phyloP scores from a whole-genome alignment of 2,797 vertebrate genomes.

The Crenuchus spilurus region DNA sequence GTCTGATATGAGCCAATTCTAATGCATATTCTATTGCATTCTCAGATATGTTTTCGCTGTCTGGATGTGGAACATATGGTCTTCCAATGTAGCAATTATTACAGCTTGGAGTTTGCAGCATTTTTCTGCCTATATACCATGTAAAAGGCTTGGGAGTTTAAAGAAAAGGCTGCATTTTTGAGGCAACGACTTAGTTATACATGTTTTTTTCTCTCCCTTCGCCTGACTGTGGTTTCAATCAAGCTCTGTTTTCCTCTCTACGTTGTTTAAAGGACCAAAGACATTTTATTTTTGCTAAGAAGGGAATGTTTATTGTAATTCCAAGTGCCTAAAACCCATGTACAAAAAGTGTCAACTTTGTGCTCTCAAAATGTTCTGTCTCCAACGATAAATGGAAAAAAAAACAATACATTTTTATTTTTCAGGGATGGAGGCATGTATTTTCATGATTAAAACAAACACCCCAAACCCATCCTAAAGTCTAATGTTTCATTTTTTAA shows the following conservation, averaged over 20 bases:
- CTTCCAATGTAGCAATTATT: slow-evolving; percentile 73
- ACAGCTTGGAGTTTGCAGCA: slow-evolving; percentile 26
- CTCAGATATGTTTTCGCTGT: slow-evolving; percentile 61
- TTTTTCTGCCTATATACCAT: slow-evolving; percentile 39
- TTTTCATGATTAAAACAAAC: slow-evolving; percentile 78
- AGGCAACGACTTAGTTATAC: slow-evolving; percentile 50
- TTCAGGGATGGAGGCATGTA: slow-evolving; percentile 74
- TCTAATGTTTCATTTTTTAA: slow-evolving; percentile 57
- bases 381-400: slow-evolving; percentile 70
- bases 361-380: slow-evolving; percentile 66
- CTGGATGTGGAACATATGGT: slow-evolving; percentile 74
- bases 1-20: slow-evolving; percentile 72
- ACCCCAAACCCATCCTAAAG: slow-evolving; percentile 49
- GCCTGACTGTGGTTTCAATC: slow-evolving; percentile 66
- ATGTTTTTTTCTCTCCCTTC: slow-evolving; percentile 62
- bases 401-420: slow-evolving; percentile 70
- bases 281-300: slow-evolving; percentile 68
- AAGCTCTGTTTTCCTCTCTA: slow-evolving; percentile 58
- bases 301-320: slow-evolving; percentile 73
- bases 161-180: slow-evolving; percentile 61
- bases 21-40: slow-evolving; percentile 47
- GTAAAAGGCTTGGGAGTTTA: slow-evolving; percentile 58
- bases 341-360: slow-evolving; percentile 69
- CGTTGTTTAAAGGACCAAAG: slow-evolving; percentile 78
- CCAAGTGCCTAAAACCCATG: slow-evolving; percentile 81